Base-by-base conservation (phyloP, 2,888 invertebrate species). In the Acronicta alni region DNA sequence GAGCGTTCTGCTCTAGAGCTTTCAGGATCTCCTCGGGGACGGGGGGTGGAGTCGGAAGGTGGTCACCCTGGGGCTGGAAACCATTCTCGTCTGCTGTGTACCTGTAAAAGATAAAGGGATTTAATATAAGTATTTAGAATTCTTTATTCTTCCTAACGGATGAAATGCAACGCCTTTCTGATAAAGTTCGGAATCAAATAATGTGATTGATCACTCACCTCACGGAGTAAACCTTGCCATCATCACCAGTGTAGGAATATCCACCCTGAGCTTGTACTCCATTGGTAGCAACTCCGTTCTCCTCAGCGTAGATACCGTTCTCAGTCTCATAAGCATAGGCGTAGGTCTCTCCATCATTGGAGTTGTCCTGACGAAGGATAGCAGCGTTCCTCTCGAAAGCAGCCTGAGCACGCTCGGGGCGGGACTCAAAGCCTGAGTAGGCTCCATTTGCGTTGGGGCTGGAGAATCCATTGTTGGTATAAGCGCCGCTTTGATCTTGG, bases 21-120 rank as follows among this genome's bases (percentile, higher is more conserved):
- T 83, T 86, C 66, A 91, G 75, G 60, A 92, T 92, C 70, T 92
- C 94, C 72, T 88, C 90, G 0, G 94, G 93, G 3, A 93, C 75
- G 0, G 93, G 93, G 8, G 91, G 94, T 47, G 88, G 89, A 4
- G 94, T 92, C 8, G 94, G 94, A 5, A 94, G 77, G 61, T 93
- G 93, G 30, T 90, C 91, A 10, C 93, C 93, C 48, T 89, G 83
- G 8, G 93, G 89, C 15, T 88, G 86, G 75, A 93, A 93, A 14
- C 93, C 93, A 47, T 94, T 92, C 77, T 92, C 88, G 53, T 90
- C 93, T 67, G 93, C 93, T 5, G 91, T 91, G 71, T 94, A 94
- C 56, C 93, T 93, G 71, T 18, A 66, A 51, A 17, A 6, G 16
- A 2, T 16, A 5, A 14, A 39, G n/a, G 12, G 8, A 20, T 39